Evolutionary conservation across 2,888 invertebrate species (phyloP), one percentile per base, ranked within the genome.

Genomic region (Pheosia tremula): DNA sequence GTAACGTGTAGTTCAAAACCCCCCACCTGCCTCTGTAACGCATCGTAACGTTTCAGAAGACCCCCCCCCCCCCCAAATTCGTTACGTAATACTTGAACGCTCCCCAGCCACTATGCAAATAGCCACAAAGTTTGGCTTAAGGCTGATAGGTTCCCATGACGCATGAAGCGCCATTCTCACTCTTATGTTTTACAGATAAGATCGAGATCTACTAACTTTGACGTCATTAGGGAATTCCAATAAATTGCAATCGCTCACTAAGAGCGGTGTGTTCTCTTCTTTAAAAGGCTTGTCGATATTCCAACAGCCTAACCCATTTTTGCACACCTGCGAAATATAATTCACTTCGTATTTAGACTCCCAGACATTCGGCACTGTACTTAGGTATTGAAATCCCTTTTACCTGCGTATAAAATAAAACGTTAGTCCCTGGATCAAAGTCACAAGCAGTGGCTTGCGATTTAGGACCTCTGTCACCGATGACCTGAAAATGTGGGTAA

Each of bases 221-320:
- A 97, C 80, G 74, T 97, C 97, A 73, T 96, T 97, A 0, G 97
- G 96, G 79, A 97, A 97, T 49, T 96, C 94, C 67, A 97, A 82
- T 11, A 95, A 90, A 59, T 94, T 94, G 59, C 95, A 95, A 80
- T 97, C 96, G 61, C 95, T 95, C n/a, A 95, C 95, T 3, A 96
- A 94, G 0, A 96, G 83, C 1, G 94, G 96, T 69, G 95, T 88
- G 70, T 94, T 96, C 3, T 95, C 94, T 0, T 94, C 82, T 36
- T 85, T 94, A 64, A 96, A 94, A 0, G 95, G 94, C 63, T 93
- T 94, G 8, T 93, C 90, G 0, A 94, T 90, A 76, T 97, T 96
- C 97, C 97, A 97, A 82, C 97, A 97, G 3, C 96, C 96, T 7
- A 97, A 89, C 0, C 96, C 96, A 80, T 97, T 96, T 83, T 95